A percentile compares a stretch with the other conserved stretches of the same genome.
phyloP scores from a whole-genome alignment of 2,113 vertebrate genomes.

The Rana temporaria region DNA sequence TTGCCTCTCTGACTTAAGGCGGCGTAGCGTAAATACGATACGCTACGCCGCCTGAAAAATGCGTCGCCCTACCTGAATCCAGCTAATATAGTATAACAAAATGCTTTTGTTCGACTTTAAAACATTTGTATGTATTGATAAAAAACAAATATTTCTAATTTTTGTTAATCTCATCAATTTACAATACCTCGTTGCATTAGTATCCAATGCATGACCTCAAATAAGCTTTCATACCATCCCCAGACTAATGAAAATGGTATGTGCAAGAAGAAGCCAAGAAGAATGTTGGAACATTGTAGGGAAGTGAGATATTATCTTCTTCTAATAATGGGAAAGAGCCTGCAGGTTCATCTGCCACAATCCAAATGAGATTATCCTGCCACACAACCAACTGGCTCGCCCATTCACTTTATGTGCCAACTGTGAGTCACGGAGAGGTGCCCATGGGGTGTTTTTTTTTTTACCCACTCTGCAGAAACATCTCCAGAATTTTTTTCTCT shows the following conservation, averaged over 20 bases:
- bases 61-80: too few relatives aligned
- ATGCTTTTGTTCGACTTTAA: too few relatives aligned
- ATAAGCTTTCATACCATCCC: constrained; percentile 11
- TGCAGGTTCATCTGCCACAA: constrained; percentile 59
- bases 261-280: background rate
- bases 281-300: constrained; percentile 12
- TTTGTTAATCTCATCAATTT: too few relatives aligned
- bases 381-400: constrained; percentile 56
- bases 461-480: constrained; percentile 4
- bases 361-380: constrained; percentile 58
- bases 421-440: constrained; percentile 60
- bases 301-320: constrained; percentile 47
- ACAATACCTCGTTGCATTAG: background rate
- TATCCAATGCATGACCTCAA: background rate
- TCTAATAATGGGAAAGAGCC: constrained; percentile 59
- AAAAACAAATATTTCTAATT: too few relatives aligned
- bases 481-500: constrained; percentile 45
- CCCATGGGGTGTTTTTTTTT: constrained; percentile 61
- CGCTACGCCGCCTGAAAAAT: too few relatives aligned
- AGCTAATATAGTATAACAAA: too few relatives aligned
- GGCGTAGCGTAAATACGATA: too few relatives aligned
- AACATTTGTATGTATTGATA: too few relatives aligned
- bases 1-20: too few relatives aligned
- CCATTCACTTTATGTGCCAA: constrained; percentile 56
- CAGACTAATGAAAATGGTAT: background rate